phyloP scores from a whole-genome alignment of 2,113 vertebrate genomes.

The Melanostigma gelatinosum region DNA sequence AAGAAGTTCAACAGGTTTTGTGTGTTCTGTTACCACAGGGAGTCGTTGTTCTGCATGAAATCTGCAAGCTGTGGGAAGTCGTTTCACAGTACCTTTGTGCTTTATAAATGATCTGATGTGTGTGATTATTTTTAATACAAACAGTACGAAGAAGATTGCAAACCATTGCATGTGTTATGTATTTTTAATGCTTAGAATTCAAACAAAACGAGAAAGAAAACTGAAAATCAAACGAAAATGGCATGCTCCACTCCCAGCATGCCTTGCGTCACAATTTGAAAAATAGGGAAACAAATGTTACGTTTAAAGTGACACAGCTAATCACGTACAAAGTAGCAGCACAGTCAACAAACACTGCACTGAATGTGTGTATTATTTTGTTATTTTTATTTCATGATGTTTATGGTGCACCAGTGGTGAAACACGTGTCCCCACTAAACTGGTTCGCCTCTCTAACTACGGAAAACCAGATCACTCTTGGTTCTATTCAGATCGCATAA shows the following conservation, averaged over 20 bases:
- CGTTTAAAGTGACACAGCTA: no score
- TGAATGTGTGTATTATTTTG: no score
- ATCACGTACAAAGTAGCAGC: no score
- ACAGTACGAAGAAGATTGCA: neutral
- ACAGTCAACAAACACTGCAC: no score
- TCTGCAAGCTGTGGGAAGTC: neutral
- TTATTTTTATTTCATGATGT: no score
- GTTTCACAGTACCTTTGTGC: no score
- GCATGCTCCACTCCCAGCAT: neutral
- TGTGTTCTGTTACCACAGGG: neutral
- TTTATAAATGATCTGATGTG: no score
- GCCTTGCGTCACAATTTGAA: neutral
- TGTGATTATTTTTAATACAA: neutral
- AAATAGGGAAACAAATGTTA: neutral
- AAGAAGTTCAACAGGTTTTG: no score
- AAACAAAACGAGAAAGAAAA: neutral
- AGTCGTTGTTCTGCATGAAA: neutral
- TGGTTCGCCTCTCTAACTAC: no score
- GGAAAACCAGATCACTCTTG: conserved; percentile 14
- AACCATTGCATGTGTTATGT: neutral
- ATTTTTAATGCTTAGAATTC: neutral
- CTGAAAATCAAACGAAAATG: neutral
- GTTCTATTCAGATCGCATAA: conserved; percentile 61
- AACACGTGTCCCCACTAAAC: no score
- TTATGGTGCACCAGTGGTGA: no score